Percentiles rank a stretch among this genome's conserved stretches.
phyloP scores from a whole-genome alignment of 2,888 invertebrate species.

The Abrostola triplasia region DNA sequence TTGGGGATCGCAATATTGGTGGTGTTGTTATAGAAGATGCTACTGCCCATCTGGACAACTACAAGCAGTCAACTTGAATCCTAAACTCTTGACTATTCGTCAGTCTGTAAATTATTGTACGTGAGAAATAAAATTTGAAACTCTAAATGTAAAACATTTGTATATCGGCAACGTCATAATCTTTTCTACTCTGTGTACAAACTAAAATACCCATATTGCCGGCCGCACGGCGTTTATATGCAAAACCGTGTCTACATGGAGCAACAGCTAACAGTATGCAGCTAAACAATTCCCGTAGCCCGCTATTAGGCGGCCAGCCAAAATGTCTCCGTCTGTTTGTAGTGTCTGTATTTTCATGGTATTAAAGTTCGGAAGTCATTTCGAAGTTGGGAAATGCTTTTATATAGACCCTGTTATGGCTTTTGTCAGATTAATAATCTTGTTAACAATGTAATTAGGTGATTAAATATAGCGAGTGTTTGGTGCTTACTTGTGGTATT shows the following conservation, averaged over 20 bases:
- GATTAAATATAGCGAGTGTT: too few relatives aligned
- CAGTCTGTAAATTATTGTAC: too few relatives aligned
- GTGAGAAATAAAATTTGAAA: background rate
- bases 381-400: constrained; percentile 37
- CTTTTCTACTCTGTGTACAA: constrained; percentile 14
- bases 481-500: too few relatives aligned
- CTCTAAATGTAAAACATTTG: background rate
- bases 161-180: background rate
- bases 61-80: too few relatives aligned
- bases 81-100: too few relatives aligned
- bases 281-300: constrained; percentile 63
- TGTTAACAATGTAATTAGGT: background rate
- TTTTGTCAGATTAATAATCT: constrained; percentile 20
- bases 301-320: constrained; percentile 73
- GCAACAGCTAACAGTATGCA: constrained; percentile 43
- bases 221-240: constrained; percentile 49
- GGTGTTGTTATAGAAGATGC: too few relatives aligned
- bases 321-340: constrained; percentile 68
- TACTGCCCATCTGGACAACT: too few relatives aligned
- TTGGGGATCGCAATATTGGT: too few relatives aligned
- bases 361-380: constrained; percentile 48
- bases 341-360: constrained; percentile 44
- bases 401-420: constrained; percentile 12
- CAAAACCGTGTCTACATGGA: constrained; percentile 49
- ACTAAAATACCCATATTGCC: constrained; percentile 43